Conservation (phyloP, 1,140 invertebrate species). For the Ladona fulva region DNA sequence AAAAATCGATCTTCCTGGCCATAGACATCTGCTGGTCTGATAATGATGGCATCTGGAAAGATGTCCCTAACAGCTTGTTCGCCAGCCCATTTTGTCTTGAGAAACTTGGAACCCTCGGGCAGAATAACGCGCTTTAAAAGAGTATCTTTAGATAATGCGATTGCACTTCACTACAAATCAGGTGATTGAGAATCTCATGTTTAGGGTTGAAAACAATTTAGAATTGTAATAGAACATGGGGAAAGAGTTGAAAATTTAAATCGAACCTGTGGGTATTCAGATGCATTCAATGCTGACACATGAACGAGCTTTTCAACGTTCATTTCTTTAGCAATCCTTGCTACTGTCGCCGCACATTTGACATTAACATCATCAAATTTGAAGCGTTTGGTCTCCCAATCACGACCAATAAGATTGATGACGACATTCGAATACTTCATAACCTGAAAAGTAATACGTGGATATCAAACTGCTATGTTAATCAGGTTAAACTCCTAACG, state of each 20-base stretch:
- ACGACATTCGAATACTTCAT: conserved; percentile 96
- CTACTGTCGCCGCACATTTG: conserved; percentile 60
- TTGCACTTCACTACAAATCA: too few relatives aligned
- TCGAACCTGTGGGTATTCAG: conserved; percentile 50
- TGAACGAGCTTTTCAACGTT: conserved; percentile 82
- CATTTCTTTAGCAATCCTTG: conserved; percentile 60
- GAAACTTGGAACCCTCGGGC: conserved; percentile 53
- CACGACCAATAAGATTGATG: conserved; percentile 86
- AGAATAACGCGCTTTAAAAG: conserved; percentile 37
- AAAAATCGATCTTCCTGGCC: conserved; percentile 84
- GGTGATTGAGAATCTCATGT: too few relatives aligned
- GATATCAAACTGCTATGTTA: neutral
- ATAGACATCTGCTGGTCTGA: conserved; percentile 84
- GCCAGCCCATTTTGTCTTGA: conserved; percentile 67
- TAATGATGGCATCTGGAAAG: conserved; percentile 91
- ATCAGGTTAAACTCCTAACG: too few relatives aligned
- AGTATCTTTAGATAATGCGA: neutral
- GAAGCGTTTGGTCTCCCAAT: conserved; percentile 88
- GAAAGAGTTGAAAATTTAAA: conserved; percentile 18
- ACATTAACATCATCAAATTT: conserved; percentile 72
- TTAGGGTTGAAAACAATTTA: too few relatives aligned
- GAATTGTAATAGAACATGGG: too few relatives aligned
- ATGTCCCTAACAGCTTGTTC: conserved; percentile 84
- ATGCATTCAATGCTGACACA: conserved; percentile 66
- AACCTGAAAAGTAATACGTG: neutral